Evolutionary conservation across 2,113 vertebrate species (phyloP).

Genomic region (Heterocephalus glaber): DNA sequence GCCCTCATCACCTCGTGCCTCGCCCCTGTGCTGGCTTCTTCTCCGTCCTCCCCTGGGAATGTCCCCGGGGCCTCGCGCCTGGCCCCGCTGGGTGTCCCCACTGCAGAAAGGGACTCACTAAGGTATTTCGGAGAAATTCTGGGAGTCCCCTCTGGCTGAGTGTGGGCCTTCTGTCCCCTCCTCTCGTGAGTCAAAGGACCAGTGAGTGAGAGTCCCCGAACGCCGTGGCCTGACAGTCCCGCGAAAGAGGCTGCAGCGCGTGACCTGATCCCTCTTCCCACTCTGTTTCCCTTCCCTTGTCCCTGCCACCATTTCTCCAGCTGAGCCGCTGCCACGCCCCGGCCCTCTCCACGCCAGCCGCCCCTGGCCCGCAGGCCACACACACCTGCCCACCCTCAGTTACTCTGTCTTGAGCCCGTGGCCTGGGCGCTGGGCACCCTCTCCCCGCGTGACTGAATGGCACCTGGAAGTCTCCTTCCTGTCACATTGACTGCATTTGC

Average conservation of each 20-base stretch:
- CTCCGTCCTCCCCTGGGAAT: not conserved
- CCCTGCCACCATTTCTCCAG: not conserved
- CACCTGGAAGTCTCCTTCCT: slow-evolving; percentile 7
- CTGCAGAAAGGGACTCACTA: not conserved
- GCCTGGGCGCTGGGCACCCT: not conserved
- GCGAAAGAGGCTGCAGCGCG: not conserved
- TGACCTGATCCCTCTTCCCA: not conserved
- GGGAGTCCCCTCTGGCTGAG: not conserved
- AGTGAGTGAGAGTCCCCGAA: not conserved
- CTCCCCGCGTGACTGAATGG: not conserved
- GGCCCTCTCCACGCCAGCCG: not conserved
- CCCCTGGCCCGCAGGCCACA: not conserved
- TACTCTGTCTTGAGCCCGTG: not conserved
- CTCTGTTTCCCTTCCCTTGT: not conserved
- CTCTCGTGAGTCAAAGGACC: not conserved
- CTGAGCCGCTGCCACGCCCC: not conserved
- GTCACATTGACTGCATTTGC: not conserved
- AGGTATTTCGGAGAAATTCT: not conserved
- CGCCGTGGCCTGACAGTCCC: not conserved
- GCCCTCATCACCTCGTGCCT: not conserved
- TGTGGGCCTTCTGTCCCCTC: not conserved
- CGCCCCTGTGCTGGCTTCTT: not conserved
- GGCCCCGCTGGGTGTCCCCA: not conserved
- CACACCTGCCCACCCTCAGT: not conserved
- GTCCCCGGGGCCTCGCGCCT: not conserved